phyloP scores from a whole-genome alignment of 1,140 invertebrate genomes.

The Globodera ellingtonae region DNA sequence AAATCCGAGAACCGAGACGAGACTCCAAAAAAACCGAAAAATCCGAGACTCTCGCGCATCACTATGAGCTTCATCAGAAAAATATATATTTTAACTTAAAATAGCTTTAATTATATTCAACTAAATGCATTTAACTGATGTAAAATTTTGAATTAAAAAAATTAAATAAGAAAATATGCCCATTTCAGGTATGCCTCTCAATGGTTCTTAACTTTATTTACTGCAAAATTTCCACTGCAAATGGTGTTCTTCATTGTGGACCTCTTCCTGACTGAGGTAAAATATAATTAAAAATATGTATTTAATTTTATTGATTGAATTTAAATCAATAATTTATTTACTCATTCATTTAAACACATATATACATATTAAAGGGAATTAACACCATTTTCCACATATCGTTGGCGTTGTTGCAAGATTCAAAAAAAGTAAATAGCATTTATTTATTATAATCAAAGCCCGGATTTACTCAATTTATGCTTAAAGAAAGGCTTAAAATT shows the following conservation, averaged over 20 bases:
- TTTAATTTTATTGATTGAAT: constrained; percentile 54
- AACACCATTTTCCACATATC: constrained; percentile 95
- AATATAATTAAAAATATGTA: neutral
- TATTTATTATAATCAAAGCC: constrained; percentile 54
- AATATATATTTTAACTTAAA: no score
- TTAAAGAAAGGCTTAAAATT: neutral
- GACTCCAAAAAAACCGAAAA: no score
- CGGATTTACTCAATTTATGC: constrained; percentile 73
- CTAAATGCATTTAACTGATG: no score
- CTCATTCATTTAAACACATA: constrained; percentile 11
- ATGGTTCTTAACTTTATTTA: constrained; percentile 98
- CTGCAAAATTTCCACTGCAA: constrained; percentile 93
- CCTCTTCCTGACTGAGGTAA: constrained; percentile 77
- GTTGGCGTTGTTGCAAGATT: constrained; percentile 79
- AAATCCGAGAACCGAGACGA: no score
- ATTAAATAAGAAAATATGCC: neutral
- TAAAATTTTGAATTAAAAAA: no score
- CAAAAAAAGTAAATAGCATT: constrained; percentile 41
- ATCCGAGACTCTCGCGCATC: no score
- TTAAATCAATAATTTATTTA: no score
- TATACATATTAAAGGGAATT: constrained; percentile 72
- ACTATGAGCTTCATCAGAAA: no score
- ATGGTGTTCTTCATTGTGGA: constrained; percentile 97
- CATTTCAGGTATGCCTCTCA: constrained; percentile 78
- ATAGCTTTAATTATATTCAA: no score